phyloP scores from a whole-genome alignment of 2,797 vertebrate species.

The Cheirogaleus major region DNA sequence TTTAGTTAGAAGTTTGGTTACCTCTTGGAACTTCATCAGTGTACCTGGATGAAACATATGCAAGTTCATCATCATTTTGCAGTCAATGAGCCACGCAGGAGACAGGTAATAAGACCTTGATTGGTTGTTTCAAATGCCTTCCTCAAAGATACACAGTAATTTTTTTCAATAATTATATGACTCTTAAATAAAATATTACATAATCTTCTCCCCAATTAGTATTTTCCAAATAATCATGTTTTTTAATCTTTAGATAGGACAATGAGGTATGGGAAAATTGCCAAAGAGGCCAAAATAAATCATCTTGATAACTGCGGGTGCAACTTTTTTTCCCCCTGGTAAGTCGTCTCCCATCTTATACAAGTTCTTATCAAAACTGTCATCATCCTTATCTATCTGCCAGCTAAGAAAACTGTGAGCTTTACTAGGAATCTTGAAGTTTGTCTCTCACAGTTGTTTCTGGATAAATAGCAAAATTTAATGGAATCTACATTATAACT shows the following conservation, averaged over 20 bases:
- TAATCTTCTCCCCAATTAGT: neutral
- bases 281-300: neutral
- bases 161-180: neutral
- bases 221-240: neutral
- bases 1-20: neutral
- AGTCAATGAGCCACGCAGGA: neutral
- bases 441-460: neutral
- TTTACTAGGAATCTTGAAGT: neutral
- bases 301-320: neutral
- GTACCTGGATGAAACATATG: neutral
- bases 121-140: neutral
- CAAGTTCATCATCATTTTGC: neutral
- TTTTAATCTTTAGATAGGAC: neutral
- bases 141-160: neutral
- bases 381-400: neutral
- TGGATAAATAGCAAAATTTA: neutral
- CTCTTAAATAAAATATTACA: neutral
- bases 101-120: neutral
- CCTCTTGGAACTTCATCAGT: neutral
- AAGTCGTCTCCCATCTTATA: neutral
- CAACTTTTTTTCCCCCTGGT: accelerated
- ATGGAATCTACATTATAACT: neutral
- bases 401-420: neutral
- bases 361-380: neutral
- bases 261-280: neutral